Evolutionary conservation across 2,113 vertebrate species (phyloP), one percentile per base, ranked within the genome.

Genomic region (Bettongia penicillata): DNA sequence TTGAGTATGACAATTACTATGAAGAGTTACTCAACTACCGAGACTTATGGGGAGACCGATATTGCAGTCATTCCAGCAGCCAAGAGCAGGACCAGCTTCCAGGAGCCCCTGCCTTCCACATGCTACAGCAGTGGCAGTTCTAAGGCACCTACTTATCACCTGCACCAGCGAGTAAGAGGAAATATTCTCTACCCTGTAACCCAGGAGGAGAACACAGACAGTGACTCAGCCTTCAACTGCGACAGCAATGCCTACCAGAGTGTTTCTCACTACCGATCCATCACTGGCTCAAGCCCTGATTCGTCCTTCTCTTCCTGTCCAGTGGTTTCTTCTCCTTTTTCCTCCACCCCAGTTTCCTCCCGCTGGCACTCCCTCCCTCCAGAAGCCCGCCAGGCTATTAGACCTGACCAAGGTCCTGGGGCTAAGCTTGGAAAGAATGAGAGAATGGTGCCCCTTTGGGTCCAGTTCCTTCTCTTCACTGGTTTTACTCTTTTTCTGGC

Each of bases 201-300:
- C 43, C 43, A 26, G 89, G 89, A 48, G 89, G 89, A 90, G 89
- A 24, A 90, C 89, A 9, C 24, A 12, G 89, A 90, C 89, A 90
- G 43, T 50, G 95, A 92, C 89, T 25, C n/a, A 26, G 19, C 6
- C 19, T 90, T 11, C 31, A 0, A 22, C 89, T 23, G 22, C 6
- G 57, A 16, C 31, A 93, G 93, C 55, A 89, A 53, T 47, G 61
- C 91, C 57, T 95, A 95, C 90, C 96, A 93, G 68, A 92, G 49
- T 31, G 47, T 96, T n/a, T 93, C 90, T 68, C 68, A 95, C 28
- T 90, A 90, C 52, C 90, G 93, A 90, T 94, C 2, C 94, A 89
- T 1, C 50, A 89, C 43, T 92, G 92, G 92, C 92, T 23, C 77
- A 90, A 53, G 23, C 37, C 92, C 49, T 50, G 91, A 49, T 11